A percentile compares a stretch with the other conserved stretches of the same genome.
Evolutionary conservation across 2,888 invertebrate species (phyloP).

Genomic region (Trissoscelio sp.): DNA sequence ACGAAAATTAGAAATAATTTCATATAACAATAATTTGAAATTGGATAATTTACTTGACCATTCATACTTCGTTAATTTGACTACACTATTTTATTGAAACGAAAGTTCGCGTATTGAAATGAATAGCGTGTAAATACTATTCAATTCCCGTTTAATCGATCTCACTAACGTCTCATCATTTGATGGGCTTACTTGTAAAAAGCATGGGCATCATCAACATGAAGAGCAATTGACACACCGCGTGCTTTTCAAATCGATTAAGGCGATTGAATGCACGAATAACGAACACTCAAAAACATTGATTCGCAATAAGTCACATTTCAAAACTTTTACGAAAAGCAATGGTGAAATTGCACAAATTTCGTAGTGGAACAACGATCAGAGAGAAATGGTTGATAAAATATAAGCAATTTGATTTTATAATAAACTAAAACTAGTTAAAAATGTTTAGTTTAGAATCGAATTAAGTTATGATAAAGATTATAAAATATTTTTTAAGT

Average conservation of each 20-base stretch:
- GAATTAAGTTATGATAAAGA: too few relatives aligned
- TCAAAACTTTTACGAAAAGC: constrained; percentile 1
- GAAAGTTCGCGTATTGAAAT: not conserved
- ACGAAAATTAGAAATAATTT: too few relatives aligned
- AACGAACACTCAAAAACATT: constrained; percentile 13
- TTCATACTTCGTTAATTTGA: not conserved
- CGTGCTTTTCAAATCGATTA: constrained; percentile 29
- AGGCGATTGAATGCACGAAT: constrained; percentile 29
- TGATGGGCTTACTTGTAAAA: constrained; percentile 15
- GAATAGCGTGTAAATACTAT: not conserved
- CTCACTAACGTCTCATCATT: constrained; percentile 15
- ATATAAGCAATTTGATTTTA: too few relatives aligned
- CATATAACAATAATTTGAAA: too few relatives aligned
- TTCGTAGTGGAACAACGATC: too few relatives aligned
- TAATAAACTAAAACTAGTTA: too few relatives aligned
- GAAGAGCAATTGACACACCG: constrained; percentile 21
- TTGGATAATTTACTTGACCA: not conserved
- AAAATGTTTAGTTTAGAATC: too few relatives aligned
- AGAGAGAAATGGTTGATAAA: too few relatives aligned
- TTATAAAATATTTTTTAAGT: too few relatives aligned
- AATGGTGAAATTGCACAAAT: too few relatives aligned
- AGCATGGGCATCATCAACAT: constrained; percentile 26
- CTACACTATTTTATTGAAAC: not conserved
- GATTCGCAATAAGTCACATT: constrained; percentile 34
- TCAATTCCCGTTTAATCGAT: constrained; percentile 4